Evolutionary conservation across 2,797 vertebrate genomes (phyloP), one percentile per base, ranked within the genome.

Genomic region (Lagocephalus sceleratus): DNA sequence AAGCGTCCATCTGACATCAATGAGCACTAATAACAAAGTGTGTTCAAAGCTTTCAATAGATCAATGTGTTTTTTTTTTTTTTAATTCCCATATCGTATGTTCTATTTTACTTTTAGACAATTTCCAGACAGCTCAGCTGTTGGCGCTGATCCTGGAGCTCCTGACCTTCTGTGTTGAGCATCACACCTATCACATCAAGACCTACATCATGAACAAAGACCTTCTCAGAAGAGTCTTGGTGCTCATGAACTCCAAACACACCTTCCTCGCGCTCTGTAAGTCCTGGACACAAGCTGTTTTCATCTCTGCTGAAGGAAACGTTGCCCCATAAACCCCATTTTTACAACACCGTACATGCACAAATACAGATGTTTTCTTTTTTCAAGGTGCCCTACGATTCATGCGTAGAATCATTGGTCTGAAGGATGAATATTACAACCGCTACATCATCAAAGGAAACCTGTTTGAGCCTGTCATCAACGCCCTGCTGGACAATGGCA

Each of bases 241-340:
- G 60, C 93, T 99, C 76, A 99, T 99, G 97, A 98, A 98, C 88
- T 99, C 97, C n/a, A 99, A 97, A 82, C 97, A 99, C 85, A 97
- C 97, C 0, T 99, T 99, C 84, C 89, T 98, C 49, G 97, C 97
- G 42, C 92, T 99, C 71, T 99, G 97, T 99, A 90, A 97, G 96
- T 96, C 20, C 14, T 3, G 10, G 7, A 6, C 19, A 17, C 25
- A 20, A 10, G 16, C 2, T 14, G 32, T 29, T 11, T 5, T 23
- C 19, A 16, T 7, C 5, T 16, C 39, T 40, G 39, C n/a, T 17
- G 5, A 15, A 15, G 12, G 2, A n/a, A 7, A 19, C n/a, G 3
- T 35, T 35, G 29, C 29, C 29, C 2, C 1, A 10, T 29, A 35
- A 10, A 11, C 9, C 8, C 8, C 39, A 40, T 16, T 40, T 40